A percentile compares a stretch with the other conserved stretches of the same genome.
Conservation (phyloP, 2,888 invertebrate genomes). For the Gisinianus flammeolus region DNA sequence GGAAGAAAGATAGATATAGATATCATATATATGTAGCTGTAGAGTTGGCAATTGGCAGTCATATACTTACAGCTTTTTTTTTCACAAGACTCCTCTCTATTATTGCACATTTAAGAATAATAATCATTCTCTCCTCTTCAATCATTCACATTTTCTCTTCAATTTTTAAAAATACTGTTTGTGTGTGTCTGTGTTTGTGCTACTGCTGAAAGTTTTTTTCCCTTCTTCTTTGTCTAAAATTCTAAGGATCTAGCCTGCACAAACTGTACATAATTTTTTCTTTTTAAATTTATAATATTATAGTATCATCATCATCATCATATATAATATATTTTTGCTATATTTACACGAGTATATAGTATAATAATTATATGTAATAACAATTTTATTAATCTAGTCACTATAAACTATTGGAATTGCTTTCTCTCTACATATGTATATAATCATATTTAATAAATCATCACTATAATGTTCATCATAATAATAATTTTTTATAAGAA, state of each 20-base stretch:
- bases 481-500: slow-evolving; percentile 11
- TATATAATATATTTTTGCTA: not conserved
- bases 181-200: slow-evolving; percentile 14
- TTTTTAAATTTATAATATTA: slow-evolving; percentile 4
- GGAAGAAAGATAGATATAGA: not conserved
- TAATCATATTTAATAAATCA: no score
- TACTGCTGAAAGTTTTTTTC: not conserved
- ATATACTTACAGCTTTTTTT: not conserved
- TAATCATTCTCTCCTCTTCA: slow-evolving; percentile 11
- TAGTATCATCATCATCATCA: not conserved
- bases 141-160: not conserved
- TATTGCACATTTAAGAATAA: slow-evolving; percentile 18
- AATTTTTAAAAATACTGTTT: slow-evolving; percentile 33
- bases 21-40: not conserved
- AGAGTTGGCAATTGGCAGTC: not conserved
- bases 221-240: not conserved
- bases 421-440: not conserved
- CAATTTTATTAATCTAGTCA: not conserved
- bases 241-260: not conserved
- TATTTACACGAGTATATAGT: not conserved
- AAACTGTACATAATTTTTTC: not conserved
- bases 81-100: not conserved
- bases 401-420: not conserved
- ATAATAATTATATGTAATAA: not conserved
- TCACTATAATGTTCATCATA: no score